phyloP scores from a whole-genome alignment of 2,113 vertebrate genomes.

The Eidolon helvum region DNA sequence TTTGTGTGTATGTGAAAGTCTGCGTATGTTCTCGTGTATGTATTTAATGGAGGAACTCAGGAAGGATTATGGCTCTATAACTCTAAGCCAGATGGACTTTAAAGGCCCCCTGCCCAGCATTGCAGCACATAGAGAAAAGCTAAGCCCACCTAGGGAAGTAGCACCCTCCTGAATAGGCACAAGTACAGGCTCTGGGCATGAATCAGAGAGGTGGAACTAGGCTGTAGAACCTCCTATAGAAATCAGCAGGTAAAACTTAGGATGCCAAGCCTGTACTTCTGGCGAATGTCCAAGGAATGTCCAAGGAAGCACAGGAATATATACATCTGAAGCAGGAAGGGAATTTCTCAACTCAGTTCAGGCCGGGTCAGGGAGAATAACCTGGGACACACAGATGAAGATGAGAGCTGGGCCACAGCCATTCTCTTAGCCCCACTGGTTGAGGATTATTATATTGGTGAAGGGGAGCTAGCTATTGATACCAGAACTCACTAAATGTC shows the following conservation, averaged over 20 bases:
- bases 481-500: not conserved
- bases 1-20: not conserved
- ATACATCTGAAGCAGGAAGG: not conserved
- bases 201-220: not conserved
- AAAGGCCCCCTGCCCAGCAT: not conserved
- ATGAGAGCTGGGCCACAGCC: not conserved
- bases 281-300: not conserved
- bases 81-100: not conserved
- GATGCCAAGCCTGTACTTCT: not conserved
- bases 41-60: not conserved
- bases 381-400: not conserved
- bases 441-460: not conserved
- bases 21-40: not conserved
- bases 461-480: not conserved
- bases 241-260: not conserved
- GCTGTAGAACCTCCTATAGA: not conserved
- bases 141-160: not conserved
- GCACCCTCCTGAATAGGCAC: rapidly evolving
- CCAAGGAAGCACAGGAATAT: not conserved
- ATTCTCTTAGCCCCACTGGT: not conserved
- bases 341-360: not conserved
- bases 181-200: not conserved
- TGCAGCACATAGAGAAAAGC: not conserved
- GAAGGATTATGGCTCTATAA: not conserved
- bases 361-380: not conserved